Base-by-base conservation (phyloP, 2,113 vertebrate genomes). In the Brachyhypopomus occidentalis region DNA sequence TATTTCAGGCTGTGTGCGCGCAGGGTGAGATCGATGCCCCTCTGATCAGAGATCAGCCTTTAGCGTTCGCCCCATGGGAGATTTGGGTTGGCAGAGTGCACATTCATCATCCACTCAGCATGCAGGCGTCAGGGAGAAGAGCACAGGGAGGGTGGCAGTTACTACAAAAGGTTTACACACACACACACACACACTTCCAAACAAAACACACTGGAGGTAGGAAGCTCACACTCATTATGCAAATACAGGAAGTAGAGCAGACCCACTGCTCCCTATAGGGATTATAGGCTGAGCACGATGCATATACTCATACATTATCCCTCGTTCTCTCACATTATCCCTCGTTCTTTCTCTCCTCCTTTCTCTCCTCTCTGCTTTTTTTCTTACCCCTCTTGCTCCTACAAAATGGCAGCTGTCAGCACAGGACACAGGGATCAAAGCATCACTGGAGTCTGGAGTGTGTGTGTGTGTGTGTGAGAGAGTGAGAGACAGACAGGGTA, bases 81-180 rank as follows among this genome's bases (percentile, higher is more conserved):
- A 83, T 64, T 23, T 4, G 52, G 60, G 45, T 74, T 59, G 52
- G 20, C 34, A 77, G 67, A 69, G 36, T 60, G 25, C 62, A 56
- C 52, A 81, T 84, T 77, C 73, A 84, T 81, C 78, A 84, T 45
- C 73, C n/a, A 64, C 78, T 80, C 74, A 77, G 70, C 83, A 72
- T 58, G 30, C 58, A 22, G 12, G 72, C 67, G 66, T 71, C 36
- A 58, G 59, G 70, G 22, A 84, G 75, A 72, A 30, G 5, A 72
- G 64, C 62, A 64, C 36, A 86, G 64, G 83, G 75, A 72, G 72
- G 80, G 64, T 80, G 30, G 60, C 60, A 63, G 62, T 38, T 45
- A 41, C 38, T 25, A 8, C 30, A 77, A 30, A 23, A 16, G 25
- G 7, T 52, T 52, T 52, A 11, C 12, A 14, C n/a, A 16, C 77